Evolutionary conservation across 2,888 invertebrate genomes (phyloP).

Genomic region (Sepioteuthis lessoniana): DNA sequence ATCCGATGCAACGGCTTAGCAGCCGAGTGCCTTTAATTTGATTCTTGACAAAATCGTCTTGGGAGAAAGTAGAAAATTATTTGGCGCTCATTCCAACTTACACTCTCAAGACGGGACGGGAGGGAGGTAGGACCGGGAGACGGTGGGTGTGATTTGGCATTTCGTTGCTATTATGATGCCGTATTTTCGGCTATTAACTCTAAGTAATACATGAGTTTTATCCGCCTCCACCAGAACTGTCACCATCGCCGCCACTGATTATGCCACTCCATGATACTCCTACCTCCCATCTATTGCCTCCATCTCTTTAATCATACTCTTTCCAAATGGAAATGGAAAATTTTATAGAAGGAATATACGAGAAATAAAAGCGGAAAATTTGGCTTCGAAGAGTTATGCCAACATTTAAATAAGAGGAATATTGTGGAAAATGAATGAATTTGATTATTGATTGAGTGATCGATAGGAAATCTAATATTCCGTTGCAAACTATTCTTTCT

Average conservation of each 20-base stretch:
- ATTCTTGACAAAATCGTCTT: slow-evolving; percentile 1
- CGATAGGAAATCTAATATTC: neutral
- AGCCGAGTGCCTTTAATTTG: neutral
- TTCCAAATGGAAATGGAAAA: neutral
- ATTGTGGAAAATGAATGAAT: neutral
- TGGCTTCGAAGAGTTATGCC: neutral
- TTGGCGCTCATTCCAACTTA: neutral
- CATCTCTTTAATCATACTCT: neutral
- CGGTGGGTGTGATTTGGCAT: neutral
- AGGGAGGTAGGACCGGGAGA: too few relatives aligned
- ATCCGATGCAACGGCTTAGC: neutral
- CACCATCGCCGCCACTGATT: too few relatives aligned
- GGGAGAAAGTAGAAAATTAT: neutral
- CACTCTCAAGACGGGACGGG: neutral
- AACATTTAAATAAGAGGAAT: neutral
- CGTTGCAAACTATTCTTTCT: neutral
- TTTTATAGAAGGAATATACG: neutral
- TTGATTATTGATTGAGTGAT: neutral
- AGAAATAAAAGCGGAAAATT: neutral
- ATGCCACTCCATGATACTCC: too few relatives aligned
- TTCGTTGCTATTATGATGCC: neutral
- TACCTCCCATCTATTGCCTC: neutral
- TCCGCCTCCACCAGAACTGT: neutral
- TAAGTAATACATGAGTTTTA: neutral
- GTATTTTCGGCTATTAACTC: neutral